Percentiles rank a stretch among this genome's conserved stretches.
phyloP scores from a whole-genome alignment of 2,888 invertebrate species.

The Diaphora mendica region DNA sequence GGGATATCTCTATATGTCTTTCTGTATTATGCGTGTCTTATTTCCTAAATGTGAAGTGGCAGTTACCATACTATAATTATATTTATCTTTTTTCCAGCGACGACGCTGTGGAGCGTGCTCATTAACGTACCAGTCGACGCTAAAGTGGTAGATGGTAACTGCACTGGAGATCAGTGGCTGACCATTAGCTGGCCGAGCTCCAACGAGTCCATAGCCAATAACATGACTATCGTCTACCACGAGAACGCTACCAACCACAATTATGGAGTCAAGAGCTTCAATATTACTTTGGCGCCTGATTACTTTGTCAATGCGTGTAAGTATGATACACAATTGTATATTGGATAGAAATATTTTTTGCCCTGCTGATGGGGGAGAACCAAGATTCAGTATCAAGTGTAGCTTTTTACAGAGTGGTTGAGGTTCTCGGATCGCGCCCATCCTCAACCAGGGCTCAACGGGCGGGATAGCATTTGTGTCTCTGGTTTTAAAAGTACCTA shows the following conservation, averaged over 20 bases:
- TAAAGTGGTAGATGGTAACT: constrained; percentile 62
- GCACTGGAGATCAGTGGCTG: constrained; percentile 67
- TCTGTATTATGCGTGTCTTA: no score
- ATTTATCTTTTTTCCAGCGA: constrained; percentile 15
- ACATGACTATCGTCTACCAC: constrained; percentile 65
- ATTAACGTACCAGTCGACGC: constrained; percentile 73
- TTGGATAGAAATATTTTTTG: no score
- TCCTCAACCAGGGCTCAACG: no score
- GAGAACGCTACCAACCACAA: constrained; percentile 68
- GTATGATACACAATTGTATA: constrained; percentile 43
- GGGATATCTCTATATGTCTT: no score
- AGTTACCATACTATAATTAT: neutral
- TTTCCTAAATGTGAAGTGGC: neutral
- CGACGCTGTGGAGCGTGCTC: constrained; percentile 54
- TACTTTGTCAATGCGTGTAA: constrained; percentile 77
- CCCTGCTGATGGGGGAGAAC: no score
- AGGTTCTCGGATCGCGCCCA: neutral
- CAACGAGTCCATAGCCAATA: constrained; percentile 53
- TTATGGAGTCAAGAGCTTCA: constrained; percentile 66
- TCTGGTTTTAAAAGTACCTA: neutral
- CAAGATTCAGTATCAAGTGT: neutral
- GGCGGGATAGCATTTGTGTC: neutral
- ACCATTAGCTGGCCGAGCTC: constrained; percentile 57
- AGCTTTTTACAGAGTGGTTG: neutral
- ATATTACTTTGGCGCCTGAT: constrained; percentile 69